Evolutionary conservation across 2,888 invertebrate species (phyloP), one percentile per base, ranked within the genome.

Genomic region (Tetranychus truncatus): DNA sequence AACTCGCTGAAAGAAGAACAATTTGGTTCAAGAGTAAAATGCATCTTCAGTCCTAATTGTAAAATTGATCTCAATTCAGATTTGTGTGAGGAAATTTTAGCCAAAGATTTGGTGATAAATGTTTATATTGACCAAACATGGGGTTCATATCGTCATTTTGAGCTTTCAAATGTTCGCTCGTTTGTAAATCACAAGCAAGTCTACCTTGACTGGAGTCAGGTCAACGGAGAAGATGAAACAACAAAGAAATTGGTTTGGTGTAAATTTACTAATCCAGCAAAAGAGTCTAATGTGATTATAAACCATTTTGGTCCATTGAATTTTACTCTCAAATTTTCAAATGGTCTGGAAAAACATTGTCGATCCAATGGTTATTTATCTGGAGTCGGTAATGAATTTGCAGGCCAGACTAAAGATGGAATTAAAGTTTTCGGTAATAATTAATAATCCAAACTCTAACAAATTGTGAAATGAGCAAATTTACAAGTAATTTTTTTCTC

Each of bases 381-480:
- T 15, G 55, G 55, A 18, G 46, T 79, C 7, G 79, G 79, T 11
- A 55, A 76, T 15, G 79, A 79, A 76, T 79, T 78, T 75, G 71
- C 79, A 6, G 84, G 84, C n/a, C 76, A 78, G 21, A 79, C 81
- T 76, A 73, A 80, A 71, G 75, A 75, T 46, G 82, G 81, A 21
- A 78, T 79, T 6, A 78, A 82, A 46, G 79, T 83, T 45, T 83
- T 83, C 82, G 82, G 82, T 76, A 81, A n/a, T n/a, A 82, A 69
- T 77, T 81, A 55, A 80, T 81, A 45, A 81, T 81, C 21, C 81
- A 82, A 77, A 82, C 84, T 55, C 55, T 15, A n/a, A n/a, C n/a
- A n/a, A n/a, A n/a, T n/a, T n/a, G n/a, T n/a, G 15, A 15, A 55
- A 79, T 86, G 72, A 85, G 85, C 11, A 85, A 85, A 6, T 80